Conservation (phyloP, 2,113 vertebrate species). For the Microtus montanus region DNA sequence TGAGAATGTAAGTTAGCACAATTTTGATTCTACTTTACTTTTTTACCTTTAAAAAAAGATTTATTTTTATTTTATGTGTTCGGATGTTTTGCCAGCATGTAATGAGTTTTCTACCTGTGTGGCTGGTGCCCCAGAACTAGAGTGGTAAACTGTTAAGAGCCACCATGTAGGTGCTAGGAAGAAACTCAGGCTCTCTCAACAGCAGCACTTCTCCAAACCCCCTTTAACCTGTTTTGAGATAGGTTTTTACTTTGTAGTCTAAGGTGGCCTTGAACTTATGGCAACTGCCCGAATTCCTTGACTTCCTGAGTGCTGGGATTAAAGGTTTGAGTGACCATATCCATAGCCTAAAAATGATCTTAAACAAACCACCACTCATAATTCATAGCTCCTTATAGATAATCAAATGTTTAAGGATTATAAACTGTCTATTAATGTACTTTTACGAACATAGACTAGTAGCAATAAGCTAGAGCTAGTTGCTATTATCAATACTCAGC, state of each 20-base stretch:
- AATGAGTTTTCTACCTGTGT: neutral
- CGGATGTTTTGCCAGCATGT: neutral
- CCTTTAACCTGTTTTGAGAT: neutral
- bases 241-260: neutral
- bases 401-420: conserved; percentile 19
- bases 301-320: neutral
- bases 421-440: neutral
- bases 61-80: neutral
- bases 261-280: neutral
- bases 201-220: neutral
- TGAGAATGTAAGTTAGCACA: neutral
- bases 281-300: neutral
- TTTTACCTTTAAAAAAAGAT: neutral
- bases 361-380: conserved; percentile 31
- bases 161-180: neutral
- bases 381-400: neutral
- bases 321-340: neutral
- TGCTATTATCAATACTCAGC: neutral
- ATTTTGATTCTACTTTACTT: neutral
- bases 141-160: neutral
- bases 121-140: neutral
- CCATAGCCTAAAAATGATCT: conserved; percentile 33
- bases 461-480: neutral
- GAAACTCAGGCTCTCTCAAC: neutral
- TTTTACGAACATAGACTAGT: neutral